Conservation (phyloP, 2,888 invertebrate species). For the Epistrophe grossulariae region DNA sequence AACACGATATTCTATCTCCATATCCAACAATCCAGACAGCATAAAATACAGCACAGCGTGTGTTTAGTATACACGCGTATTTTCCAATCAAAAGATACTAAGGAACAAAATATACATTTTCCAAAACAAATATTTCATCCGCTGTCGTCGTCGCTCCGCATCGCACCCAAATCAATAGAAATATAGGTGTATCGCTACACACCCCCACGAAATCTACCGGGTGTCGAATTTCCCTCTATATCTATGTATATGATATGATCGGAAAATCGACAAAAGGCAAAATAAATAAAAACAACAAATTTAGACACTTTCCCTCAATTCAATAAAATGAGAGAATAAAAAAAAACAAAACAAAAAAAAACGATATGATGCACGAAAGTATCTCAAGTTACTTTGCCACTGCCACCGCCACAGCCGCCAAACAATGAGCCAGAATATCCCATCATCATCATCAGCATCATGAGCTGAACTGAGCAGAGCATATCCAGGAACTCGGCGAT, state of each 20-base stretch:
- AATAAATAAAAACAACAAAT: slow-evolving; percentile 58
- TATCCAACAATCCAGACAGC: slow-evolving; percentile 1
- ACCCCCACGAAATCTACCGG: slow-evolving; percentile 20
- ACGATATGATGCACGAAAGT: slow-evolving; percentile 37
- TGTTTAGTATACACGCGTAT: slow-evolving; percentile 37
- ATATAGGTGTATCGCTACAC: neutral
- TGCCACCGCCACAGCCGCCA: slow-evolving; percentile 13
- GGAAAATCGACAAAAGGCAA: slow-evolving; percentile 45
- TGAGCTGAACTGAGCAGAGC: slow-evolving; percentile 12
- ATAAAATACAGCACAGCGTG: slow-evolving; percentile 3
- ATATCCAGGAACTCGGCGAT: slow-evolving; percentile 53
- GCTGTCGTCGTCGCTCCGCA: neutral
- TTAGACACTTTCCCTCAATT: slow-evolving; percentile 58
- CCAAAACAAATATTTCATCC: slow-evolving; percentile 43
- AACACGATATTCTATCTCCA: slow-evolving; percentile 39
- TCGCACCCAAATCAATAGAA: neutral
- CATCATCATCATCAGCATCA: slow-evolving; percentile 16
- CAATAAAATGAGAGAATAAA: slow-evolving; percentile 12
- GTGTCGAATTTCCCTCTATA: slow-evolving; percentile 50
- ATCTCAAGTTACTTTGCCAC: slow-evolving; percentile 66
- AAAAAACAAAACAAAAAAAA: slow-evolving; percentile 8
- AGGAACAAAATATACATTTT: slow-evolving; percentile 13
- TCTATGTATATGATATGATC: neutral
- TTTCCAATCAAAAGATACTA: slow-evolving; percentile 61
- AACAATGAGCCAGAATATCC: slow-evolving; percentile 48